These are phyloP conservation scores for Chesias legatella DNA, from an alignment of 2,888 invertebrate genomes.

Conservation along the genomic window DNA sequence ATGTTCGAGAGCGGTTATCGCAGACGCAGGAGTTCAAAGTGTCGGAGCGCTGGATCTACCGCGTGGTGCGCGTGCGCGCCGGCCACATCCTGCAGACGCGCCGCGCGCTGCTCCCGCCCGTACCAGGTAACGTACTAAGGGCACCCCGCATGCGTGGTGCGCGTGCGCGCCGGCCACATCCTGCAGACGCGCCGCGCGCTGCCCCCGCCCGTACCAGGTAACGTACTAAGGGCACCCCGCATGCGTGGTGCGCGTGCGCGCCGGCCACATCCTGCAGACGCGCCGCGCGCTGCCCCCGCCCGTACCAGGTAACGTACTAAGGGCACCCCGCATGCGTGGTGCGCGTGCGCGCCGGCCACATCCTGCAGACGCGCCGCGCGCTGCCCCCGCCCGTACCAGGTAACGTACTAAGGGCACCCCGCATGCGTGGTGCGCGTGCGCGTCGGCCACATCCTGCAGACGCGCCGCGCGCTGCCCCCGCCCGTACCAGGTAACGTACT, in stretches of 20 bases:
- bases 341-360: slow-evolving; percentile 8
- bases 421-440: no score
- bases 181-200: slow-evolving; percentile 14
- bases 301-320: not conserved
- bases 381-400: slow-evolving; percentile 7
- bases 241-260: slow-evolving; percentile 31
- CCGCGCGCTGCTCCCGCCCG: slow-evolving; percentile 13
- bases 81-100: slow-evolving; percentile 7
- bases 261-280: slow-evolving; percentile 5
- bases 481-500: no score
- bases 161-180: slow-evolving; percentile 8
- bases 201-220: slow-evolving; percentile 2
- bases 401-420: no score
- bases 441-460: no score
- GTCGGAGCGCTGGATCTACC: slow-evolving; percentile 34
- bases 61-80: slow-evolving; percentile 30
- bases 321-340: no score
- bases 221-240: no score
- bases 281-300: slow-evolving; percentile 13
- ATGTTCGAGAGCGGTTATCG: slow-evolving; percentile 10
- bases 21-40: slow-evolving; percentile 38
- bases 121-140: no score
- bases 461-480: no score
- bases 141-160: no score
- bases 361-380: slow-evolving; percentile 12